phyloP scores from a whole-genome alignment of 2,113 vertebrate species.

The Dermatemys mawii region DNA sequence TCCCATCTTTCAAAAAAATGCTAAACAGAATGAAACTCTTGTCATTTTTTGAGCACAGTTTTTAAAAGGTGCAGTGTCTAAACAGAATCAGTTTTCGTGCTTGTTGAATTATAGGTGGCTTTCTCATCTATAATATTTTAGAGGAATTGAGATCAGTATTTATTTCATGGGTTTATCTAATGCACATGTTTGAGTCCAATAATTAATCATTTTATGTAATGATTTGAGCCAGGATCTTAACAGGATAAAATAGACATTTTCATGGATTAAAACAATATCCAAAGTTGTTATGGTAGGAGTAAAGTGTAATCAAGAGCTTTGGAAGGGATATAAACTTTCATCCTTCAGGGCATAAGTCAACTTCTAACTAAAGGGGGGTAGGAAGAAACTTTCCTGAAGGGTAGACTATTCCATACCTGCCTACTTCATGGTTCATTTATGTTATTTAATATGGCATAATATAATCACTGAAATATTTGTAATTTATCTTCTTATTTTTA shows the following conservation, averaged over 20 bases:
- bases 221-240: not conserved
- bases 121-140: conserved; percentile 9
- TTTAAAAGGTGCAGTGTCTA: not conserved
- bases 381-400: not conserved
- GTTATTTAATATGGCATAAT: too few species aligned
- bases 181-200: not conserved
- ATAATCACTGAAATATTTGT: too few species aligned
- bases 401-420: not conserved
- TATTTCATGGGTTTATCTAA: not conserved
- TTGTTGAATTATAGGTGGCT: not conserved
- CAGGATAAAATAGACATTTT: not conserved
- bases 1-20: not conserved
- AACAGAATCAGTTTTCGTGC: conserved; percentile 7
- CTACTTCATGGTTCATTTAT: not conserved
- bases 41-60: not conserved
- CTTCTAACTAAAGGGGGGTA: not conserved
- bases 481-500: too few species aligned
- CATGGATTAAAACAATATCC: not conserved
- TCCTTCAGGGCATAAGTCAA: not conserved
- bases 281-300: not conserved
- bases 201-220: not conserved
- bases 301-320: not conserved
- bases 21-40: not conserved
- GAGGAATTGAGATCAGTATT: not conserved
- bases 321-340: not conserved